Base-by-base conservation (phyloP, 2,797 vertebrate species). In the Sciaenops ocellatus region DNA sequence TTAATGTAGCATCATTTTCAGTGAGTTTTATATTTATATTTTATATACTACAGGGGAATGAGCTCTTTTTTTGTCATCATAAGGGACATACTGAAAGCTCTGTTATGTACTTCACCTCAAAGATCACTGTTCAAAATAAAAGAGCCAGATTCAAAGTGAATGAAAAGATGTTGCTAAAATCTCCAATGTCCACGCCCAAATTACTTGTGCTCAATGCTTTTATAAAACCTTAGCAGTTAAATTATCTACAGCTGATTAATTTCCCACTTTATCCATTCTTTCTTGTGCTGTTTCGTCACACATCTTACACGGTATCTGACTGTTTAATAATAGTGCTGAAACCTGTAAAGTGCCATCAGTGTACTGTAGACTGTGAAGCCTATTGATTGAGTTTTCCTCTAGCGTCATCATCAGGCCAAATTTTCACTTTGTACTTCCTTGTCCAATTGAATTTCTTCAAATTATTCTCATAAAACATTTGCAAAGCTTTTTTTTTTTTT, bases 181-280 rank as follows among this genome's bases (percentile, higher is more conserved):
- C 56, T 51, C 7, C 12, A 47, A 68, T 2, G 34, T 38, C 8
- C 8, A n/a, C 42, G 42, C 51, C n/a, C 12, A 26, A 62, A 30
- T 70, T 75, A 71, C 30, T 74, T 81, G 15, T 42, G 46, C 34
- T 48, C 20, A 34, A 9, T 64, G 18, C 52, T 55, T 73, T 79
- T 55, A 44, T 10, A 63, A 51, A 71, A 46, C 56, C 34, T 76
- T 41, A 38, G 7, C 17, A 50, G 20, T n/a, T 30, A n/a, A n/a
- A 7, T 64, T 26, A 57, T 26, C n/a, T 54, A 54, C 46, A 16
- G 38, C 26, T 22, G 30, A 56, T 62, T 51, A 0, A 51, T 55
- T 51, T 65, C 7, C 6, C n/a, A 28, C 20, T 66, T 52, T 4
- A 17, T 46, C 8, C 15, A 20, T 56, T 56, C 15, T 34, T 46